Percentiles rank a stretch among this genome's conserved stretches.
Conservation (phyloP, 1,140 invertebrate genomes). For the Drosophila subobscura region DNA sequence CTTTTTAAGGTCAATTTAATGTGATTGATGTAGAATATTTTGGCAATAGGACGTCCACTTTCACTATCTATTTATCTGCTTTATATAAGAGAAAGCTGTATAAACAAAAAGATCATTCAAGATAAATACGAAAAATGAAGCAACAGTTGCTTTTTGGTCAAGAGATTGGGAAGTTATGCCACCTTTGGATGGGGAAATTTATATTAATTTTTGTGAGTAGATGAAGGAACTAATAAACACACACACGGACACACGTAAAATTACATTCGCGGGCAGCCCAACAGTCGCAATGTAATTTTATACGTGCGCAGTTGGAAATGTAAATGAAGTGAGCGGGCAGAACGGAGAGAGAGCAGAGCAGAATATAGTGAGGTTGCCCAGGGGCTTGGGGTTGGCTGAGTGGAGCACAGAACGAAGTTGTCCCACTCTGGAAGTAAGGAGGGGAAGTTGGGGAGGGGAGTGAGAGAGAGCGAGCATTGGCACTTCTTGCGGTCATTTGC, state of each 20-base stretch:
- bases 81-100: conserved; percentile 6
- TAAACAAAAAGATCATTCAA: background rate
- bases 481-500: conserved; percentile 74
- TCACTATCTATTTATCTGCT: conserved; percentile 6
- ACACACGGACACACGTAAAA: conserved; percentile 7
- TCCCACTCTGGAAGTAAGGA: conserved; percentile 5
- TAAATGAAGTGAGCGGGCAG: conserved; percentile 48
- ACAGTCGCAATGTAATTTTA: conserved; percentile 64
- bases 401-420: conserved; percentile 9
- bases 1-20: conserved; percentile 12
- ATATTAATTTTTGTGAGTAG: conserved; percentile 30
- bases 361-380: conserved; percentile 7
- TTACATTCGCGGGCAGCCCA: background rate
- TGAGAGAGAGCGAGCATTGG: conserved; percentile 41
- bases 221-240: conserved; percentile 23
- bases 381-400: conserved; percentile 30
- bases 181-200: conserved; percentile 27
- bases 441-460: conserved; percentile 14
- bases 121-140: too few species aligned
- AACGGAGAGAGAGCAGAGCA: conserved; percentile 8
- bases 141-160: conserved; percentile 5
- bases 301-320: conserved; percentile 77
- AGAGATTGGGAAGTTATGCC: conserved; percentile 1
- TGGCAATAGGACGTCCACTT: background rate
- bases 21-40: too few species aligned